Evolutionary conservation across 2,113 vertebrate genomes (phyloP).

Genomic region (Plestiodon gilberti): DNA sequence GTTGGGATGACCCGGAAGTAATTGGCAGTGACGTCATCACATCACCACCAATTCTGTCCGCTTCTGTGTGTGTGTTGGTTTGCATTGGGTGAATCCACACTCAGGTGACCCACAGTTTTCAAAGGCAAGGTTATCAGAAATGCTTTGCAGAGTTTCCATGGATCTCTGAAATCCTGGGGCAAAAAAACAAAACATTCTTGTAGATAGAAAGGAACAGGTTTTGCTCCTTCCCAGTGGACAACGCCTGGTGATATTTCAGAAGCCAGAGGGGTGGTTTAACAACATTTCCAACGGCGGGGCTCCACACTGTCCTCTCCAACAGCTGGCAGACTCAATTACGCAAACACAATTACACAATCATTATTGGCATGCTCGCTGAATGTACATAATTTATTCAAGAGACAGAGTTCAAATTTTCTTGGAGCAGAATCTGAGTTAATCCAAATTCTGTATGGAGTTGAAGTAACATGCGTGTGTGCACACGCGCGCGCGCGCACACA

Average conservation of each 20-base stretch:
- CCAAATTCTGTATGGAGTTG: no score
- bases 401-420: neutral
- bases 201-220: no score
- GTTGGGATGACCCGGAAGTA: no score
- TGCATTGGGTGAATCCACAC: neutral
- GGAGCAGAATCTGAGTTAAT: neutral
- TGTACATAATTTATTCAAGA: neutral
- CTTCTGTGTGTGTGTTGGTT: no score
- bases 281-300: neutral
- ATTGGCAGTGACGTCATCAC: no score
- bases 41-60: no score
- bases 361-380: neutral
- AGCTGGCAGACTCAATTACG: neutral
- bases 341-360: neutral
- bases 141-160: neutral
- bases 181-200: no score
- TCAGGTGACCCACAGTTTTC: neutral
- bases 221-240: no score
- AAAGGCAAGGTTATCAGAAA: neutral
- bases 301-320: neutral
- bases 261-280: neutral
- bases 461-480: no score
- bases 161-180: no score
- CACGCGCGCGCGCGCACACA: no score
- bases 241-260: neutral